phyloP scores from a whole-genome alignment of 2,888 invertebrate species.

The Chaetogeoica ovagalla region DNA sequence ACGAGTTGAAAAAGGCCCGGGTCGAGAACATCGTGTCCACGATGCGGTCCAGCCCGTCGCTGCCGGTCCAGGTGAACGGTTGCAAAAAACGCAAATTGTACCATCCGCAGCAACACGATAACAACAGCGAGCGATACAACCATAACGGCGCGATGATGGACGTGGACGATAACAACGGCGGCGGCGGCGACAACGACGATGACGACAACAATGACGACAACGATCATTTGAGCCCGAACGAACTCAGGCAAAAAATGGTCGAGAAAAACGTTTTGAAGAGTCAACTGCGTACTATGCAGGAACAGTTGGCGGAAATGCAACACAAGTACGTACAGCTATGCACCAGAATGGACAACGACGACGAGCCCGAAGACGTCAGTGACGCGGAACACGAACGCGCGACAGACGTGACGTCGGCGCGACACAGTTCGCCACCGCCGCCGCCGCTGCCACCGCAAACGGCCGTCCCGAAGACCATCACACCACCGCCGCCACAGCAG shows the following conservation, averaged over 20 bases:
- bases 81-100: slow-evolving; percentile 95
- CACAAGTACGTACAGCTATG: slow-evolving; percentile 86
- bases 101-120: slow-evolving; percentile 90
- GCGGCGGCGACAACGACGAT: slow-evolving; percentile 65
- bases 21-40: slow-evolving; percentile 94
- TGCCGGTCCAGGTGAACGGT: slow-evolving; percentile 73
- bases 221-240: slow-evolving; percentile 77
- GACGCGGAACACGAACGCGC: slow-evolving; percentile 68
- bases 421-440: slow-evolving; percentile 7
- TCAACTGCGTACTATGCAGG: slow-evolving; percentile 83
- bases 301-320: slow-evolving; percentile 88
- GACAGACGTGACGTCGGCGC: slow-evolving; percentile 59
- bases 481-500: slow-evolving; percentile 63
- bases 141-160: slow-evolving; percentile 54
- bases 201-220: slow-evolving; percentile 68
- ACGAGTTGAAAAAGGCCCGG: slow-evolving; percentile 85
- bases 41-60: slow-evolving; percentile 84
- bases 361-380: slow-evolving; percentile 35
- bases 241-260: slow-evolving; percentile 80
- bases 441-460: slow-evolving; percentile 59
- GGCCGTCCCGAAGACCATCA: slow-evolving; percentile 59
- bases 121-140: slow-evolving; percentile 60
- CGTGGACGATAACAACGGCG: slow-evolving; percentile 62
- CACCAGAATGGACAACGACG: slow-evolving; percentile 72
- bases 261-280: slow-evolving; percentile 85